A percentile compares a stretch with the other conserved stretches of the same genome.
phyloP scores from a whole-genome alignment of 2,888 invertebrate species.

The Rhingia campestris region DNA sequence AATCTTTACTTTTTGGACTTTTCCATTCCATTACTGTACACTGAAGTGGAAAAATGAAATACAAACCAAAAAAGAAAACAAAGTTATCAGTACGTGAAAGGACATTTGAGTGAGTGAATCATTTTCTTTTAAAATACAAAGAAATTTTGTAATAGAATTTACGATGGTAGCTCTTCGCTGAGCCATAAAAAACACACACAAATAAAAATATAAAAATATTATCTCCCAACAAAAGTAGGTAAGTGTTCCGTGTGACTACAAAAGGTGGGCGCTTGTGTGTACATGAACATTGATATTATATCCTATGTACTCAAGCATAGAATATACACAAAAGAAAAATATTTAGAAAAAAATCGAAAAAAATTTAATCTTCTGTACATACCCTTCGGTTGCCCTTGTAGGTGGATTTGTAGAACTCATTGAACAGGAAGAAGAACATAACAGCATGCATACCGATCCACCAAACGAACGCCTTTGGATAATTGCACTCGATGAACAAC shows the following conservation, averaged over 20 bases:
- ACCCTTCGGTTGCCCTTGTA: slow-evolving; percentile 84
- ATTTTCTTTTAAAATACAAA: not conserved
- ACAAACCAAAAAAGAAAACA: no score
- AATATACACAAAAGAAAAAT: not conserved
- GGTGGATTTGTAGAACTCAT: slow-evolving; percentile 94
- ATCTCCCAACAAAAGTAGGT: no score
- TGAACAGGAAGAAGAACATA: slow-evolving; percentile 97
- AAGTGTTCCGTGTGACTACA: not conserved
- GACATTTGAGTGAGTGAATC: no score
- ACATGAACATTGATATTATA: no score
- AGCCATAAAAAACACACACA: slow-evolving; percentile 1
- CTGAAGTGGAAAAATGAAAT: no score
- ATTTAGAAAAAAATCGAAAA: slow-evolving; percentile 12
- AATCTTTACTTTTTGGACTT: no score
- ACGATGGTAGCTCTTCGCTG: not conserved
- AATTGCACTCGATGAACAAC: slow-evolving; percentile 94
- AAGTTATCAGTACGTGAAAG: no score
- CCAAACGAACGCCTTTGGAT: slow-evolving; percentile 96
- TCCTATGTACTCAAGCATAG: no score
- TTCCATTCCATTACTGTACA: no score
- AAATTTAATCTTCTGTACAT: slow-evolving; percentile 71
- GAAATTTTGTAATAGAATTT: not conserved
- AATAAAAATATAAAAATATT: slow-evolving; percentile 11
- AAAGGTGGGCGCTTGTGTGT: not conserved
- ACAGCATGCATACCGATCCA: slow-evolving; percentile 98